A percentile compares a stretch with the other conserved stretches of the same genome.
These are phyloP conservation scores for Dasypus novemcinctus DNA, from an alignment of 2,113 vertebrate genomes.

Conservation along the genomic window DNA sequence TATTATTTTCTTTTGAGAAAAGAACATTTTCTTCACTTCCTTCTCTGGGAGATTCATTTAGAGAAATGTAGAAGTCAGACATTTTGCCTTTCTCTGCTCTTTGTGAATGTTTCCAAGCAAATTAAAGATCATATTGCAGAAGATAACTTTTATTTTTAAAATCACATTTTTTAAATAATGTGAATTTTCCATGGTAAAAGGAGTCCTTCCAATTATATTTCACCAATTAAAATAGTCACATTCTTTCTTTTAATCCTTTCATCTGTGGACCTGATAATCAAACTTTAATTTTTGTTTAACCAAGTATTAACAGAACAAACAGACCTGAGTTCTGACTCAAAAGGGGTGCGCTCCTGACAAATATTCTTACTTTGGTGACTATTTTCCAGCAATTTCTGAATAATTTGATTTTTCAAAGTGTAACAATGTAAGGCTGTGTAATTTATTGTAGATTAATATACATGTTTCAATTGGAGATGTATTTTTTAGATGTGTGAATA, in stretches of 20 bases:
- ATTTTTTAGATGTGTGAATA: background rate
- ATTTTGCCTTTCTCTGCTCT: background rate
- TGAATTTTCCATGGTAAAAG: background rate
- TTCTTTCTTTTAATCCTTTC: slow-evolving; percentile 1
- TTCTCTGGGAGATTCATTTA: slow-evolving; percentile 19
- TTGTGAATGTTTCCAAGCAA: background rate
- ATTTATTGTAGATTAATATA: background rate
- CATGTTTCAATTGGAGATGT: background rate
- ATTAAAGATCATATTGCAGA: background rate
- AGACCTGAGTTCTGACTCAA: background rate
- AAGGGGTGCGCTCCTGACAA: background rate
- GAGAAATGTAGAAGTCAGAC: background rate
- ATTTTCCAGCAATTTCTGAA: background rate
- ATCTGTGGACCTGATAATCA: background rate
- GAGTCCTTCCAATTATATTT: background rate
- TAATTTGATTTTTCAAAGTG: background rate
- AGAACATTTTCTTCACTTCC: slow-evolving; percentile 27
- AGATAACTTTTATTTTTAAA: background rate
- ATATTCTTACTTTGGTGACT: background rate
- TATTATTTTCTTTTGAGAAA: slow-evolving; percentile 45
- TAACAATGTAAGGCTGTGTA: background rate
- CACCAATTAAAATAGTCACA: background rate
- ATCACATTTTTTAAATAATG: background rate
- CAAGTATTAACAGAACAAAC: background rate
- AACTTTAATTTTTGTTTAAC: slow-evolving; percentile 17